Conservation (phyloP, 2,113 vertebrate species). For the Lasiurus borealis region DNA sequence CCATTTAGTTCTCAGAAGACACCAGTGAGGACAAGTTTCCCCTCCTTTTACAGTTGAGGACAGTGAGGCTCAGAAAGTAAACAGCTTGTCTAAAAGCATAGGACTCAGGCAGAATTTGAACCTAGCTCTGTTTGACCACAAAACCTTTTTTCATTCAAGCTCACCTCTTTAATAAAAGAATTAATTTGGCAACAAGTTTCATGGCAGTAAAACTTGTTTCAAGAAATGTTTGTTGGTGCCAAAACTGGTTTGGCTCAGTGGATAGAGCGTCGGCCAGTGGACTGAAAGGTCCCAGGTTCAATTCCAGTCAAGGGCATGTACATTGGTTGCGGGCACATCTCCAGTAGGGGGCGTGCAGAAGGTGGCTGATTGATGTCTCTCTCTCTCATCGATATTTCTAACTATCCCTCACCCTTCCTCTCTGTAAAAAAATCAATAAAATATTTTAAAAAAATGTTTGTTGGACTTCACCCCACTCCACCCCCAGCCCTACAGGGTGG, state of each 20-base stretch:
- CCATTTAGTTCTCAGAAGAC: neutral
- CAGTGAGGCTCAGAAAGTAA: neutral
- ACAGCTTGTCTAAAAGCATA: neutral
- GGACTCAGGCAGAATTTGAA: neutral
- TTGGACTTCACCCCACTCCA: no score
- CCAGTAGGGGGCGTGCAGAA: no score
- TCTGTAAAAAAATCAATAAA: no score
- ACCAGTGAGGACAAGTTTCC: neutral
- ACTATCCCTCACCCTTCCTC: no score
- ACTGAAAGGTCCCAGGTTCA: no score
- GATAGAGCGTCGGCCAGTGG: no score
- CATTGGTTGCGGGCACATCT: no score
- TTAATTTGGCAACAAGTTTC: neutral
- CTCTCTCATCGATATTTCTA: no score
- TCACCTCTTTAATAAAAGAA: neutral
- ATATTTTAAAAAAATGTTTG: no score
- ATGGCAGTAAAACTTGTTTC: neutral
- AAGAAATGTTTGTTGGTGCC: neutral
- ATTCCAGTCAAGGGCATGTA: no score
- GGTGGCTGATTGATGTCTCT: no score
- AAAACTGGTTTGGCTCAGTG: no score
- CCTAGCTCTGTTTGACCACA: neutral
- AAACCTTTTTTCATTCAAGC: neutral
- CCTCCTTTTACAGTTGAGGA: neutral
- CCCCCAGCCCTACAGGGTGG: accelerated